phyloP scores from a whole-genome alignment of 2,888 invertebrate species.

The Homarus gammarus region DNA sequence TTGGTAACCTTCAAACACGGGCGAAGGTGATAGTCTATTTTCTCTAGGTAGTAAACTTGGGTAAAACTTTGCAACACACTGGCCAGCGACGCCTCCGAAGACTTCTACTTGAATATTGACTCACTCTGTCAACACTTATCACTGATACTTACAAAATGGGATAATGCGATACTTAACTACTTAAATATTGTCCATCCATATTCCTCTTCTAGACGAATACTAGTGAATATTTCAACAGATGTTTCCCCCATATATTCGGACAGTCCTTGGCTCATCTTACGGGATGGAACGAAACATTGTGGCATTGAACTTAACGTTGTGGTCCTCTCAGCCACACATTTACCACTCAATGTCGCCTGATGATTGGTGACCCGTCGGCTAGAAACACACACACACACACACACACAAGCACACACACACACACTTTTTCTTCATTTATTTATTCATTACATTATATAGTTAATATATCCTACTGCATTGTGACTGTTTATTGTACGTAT shows the following conservation, averaged over 20 bases:
- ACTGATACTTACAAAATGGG: no score
- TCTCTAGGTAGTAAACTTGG: neutral
- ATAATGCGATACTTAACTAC: no score
- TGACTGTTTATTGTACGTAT: no score
- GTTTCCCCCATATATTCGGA: no score
- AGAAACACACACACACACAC: neutral
- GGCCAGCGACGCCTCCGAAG: neutral
- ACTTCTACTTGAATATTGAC: neutral
- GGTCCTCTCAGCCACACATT: neutral
- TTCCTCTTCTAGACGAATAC: no score
- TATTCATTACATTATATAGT: no score
- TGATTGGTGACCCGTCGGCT: neutral
- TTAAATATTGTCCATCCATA: no score
- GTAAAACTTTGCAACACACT: neutral
- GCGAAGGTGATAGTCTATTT: constrained; percentile 2
- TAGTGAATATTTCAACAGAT: no score
- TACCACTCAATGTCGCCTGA: neutral
- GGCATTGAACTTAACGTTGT: neutral
- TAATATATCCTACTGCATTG: neutral
- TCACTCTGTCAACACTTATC: no score
- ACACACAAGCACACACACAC: no score
- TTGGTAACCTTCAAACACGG: neutral
- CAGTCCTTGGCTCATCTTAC: no score
- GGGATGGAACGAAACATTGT: neutral
- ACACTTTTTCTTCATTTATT: no score